Percentiles rank a stretch among this genome's conserved stretches.
These are phyloP conservation scores for Pseudonaja textilis DNA, from an alignment of 2,113 vertebrate species.

Conservation along the genomic window DNA sequence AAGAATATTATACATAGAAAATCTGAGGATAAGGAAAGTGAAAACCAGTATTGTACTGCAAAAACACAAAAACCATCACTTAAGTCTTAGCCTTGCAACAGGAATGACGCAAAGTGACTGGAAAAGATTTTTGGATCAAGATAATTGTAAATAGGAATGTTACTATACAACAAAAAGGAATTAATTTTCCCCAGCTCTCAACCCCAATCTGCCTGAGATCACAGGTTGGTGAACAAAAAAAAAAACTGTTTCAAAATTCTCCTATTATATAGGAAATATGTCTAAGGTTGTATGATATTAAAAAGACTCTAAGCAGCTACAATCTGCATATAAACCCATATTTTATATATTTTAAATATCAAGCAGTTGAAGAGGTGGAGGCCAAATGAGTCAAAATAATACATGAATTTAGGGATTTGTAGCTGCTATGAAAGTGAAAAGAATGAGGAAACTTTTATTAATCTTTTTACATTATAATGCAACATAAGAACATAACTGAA, in stretches of 20 bases:
- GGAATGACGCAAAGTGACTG: not conserved
- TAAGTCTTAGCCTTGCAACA: not conserved
- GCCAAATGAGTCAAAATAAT: not conserved
- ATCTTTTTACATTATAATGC: not conserved
- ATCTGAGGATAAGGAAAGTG: not conserved
- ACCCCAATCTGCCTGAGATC: not conserved
- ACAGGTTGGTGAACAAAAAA: not conserved
- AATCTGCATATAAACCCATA: not conserved
- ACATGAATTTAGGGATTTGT: not conserved
- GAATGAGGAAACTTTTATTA: not conserved
- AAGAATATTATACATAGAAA: not conserved
- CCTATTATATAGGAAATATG: not conserved
- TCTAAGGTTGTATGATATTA: not conserved
- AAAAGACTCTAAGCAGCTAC: not conserved
- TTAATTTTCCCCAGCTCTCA: not conserved
- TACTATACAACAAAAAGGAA: not conserved
- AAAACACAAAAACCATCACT: not conserved
- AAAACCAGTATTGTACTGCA: not conserved
- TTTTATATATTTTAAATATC: not conserved
- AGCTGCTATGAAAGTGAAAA: not conserved
- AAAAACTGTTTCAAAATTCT: not conserved
- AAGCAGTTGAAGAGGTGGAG: not conserved
- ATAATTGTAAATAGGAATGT: not conserved
- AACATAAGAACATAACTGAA: not conserved
- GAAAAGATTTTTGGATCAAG: not conserved